Evolutionary conservation across 2,888 invertebrate genomes (phyloP).

Genomic region (Scaptomyza parva): DNA sequence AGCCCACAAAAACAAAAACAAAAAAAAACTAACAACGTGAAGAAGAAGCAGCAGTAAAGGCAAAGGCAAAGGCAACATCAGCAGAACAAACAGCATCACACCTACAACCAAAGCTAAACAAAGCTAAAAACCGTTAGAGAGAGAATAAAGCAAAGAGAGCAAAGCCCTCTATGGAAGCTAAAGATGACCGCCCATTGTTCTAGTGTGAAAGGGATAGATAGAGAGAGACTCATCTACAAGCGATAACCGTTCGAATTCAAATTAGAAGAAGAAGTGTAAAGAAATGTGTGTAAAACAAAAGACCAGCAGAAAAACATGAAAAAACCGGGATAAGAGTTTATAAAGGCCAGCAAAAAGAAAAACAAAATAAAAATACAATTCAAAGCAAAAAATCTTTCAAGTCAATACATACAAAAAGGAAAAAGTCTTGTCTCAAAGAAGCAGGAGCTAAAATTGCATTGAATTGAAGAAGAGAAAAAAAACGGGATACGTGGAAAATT

Average conservation of each 20-base stretch:
- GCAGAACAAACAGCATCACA: slow-evolving; percentile 47
- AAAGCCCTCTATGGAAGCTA: no score
- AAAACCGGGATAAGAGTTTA: slow-evolving; percentile 6
- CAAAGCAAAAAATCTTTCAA: slow-evolving; percentile 2
- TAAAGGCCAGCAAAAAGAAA: no score
- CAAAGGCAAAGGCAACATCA: no score
- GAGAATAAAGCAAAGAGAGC: slow-evolving; percentile 1
- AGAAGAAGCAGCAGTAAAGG: slow-evolving; percentile 23
- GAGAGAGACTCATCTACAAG: neutral
- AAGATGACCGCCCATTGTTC: no score
- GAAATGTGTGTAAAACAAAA: slow-evolving; percentile 49
- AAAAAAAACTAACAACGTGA: slow-evolving; percentile 16
- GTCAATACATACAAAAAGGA: no score
- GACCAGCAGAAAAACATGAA: slow-evolving; percentile 13
- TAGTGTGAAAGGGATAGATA: no score
- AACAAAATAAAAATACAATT: slow-evolving; percentile 19
- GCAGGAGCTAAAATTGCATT: neutral
- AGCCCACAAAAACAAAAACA: slow-evolving; percentile 43
- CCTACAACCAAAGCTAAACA: slow-evolving; percentile 49
- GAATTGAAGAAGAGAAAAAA: neutral
- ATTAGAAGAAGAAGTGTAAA: slow-evolving; percentile 73
- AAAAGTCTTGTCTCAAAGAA: slow-evolving; percentile 5
- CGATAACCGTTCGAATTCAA: slow-evolving; percentile 79
- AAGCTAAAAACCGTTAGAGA: slow-evolving; percentile 3
- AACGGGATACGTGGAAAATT: slow-evolving; percentile 26